A percentile compares a stretch with the other conserved stretches of the same genome.
Evolutionary conservation across 1,140 invertebrate species (phyloP).

Genomic region (Teleopsis dalmanni): DNA sequence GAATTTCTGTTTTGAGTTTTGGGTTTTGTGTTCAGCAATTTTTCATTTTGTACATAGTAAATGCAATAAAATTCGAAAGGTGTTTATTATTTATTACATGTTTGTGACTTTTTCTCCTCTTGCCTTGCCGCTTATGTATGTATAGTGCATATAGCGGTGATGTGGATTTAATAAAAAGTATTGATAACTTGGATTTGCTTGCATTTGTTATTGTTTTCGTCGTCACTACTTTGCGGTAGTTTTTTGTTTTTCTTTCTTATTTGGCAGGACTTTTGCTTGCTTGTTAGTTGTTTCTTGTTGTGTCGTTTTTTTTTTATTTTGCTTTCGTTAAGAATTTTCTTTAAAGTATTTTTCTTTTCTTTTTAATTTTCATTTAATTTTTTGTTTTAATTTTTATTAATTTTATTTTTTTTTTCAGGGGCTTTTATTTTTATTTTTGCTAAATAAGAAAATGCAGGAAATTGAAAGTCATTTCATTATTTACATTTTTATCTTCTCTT

Average conservation of each 20-base stretch:
- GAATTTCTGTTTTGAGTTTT: neutral
- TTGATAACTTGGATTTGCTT: no score
- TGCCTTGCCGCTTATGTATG: neutral
- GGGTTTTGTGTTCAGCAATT: neutral
- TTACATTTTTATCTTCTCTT: slow-evolving; percentile 10
- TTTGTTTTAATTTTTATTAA: no score
- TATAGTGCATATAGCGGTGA: neutral
- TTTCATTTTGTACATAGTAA: slow-evolving; percentile 1
- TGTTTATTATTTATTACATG: slow-evolving; percentile 19
- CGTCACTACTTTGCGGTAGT: neutral
- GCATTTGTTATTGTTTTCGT: neutral
- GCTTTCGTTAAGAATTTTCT: no score
- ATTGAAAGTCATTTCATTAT: slow-evolving; percentile 12
- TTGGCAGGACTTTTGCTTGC: no score
- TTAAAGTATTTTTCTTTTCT: no score
- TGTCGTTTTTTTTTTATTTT: no score
- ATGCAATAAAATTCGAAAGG: slow-evolving; percentile 16
- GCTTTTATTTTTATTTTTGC: no score
- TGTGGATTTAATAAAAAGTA: no score
- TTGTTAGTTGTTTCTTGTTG: no score
- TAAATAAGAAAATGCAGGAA: slow-evolving; percentile 10
- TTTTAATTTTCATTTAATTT: no score
- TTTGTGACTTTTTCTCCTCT: slow-evolving; percentile 12
- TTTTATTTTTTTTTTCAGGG: no score
- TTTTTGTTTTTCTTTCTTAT: no score